Conservation (phyloP, 1,140 invertebrate genomes). For the Drosophila lowei region DNA sequence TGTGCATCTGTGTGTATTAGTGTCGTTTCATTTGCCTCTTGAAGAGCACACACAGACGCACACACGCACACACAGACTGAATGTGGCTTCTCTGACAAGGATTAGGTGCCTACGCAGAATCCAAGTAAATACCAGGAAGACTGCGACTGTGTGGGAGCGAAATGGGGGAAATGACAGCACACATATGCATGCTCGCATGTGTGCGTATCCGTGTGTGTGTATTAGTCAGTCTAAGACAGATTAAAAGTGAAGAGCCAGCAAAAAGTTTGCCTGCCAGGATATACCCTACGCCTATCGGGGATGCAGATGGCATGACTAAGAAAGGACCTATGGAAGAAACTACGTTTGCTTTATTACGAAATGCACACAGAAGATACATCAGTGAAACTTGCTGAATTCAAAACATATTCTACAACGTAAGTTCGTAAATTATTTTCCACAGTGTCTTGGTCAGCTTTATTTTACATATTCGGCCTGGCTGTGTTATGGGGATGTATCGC, state of each 20-base stretch:
- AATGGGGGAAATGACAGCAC: conserved; percentile 51
- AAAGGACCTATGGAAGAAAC: background rate
- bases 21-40: conserved; percentile 28
- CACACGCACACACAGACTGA: conserved; percentile 15
- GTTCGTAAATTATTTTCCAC: too few species aligned
- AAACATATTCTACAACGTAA: too few species aligned
- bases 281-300: conserved; percentile 21
- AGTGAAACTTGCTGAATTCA: too few species aligned
- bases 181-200: conserved; percentile 56
- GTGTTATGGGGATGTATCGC: too few species aligned
- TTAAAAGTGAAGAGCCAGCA: conserved; percentile 75
- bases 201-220: conserved; percentile 35
- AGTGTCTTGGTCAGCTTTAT: too few species aligned
- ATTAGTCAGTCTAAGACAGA: conserved; percentile 59
- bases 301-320: background rate
- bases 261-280: conserved; percentile 40
- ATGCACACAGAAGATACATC: too few species aligned
- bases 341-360: too few species aligned
- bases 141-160: conserved; percentile 9
- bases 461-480: too few species aligned
- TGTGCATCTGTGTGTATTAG: conserved; percentile 25
- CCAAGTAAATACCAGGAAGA: conserved; percentile 51
- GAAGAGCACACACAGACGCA: conserved; percentile 1
- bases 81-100: conserved; percentile 70
- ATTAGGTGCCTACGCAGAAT: conserved; percentile 65